Base-by-base conservation (phyloP, 2,888 invertebrate species). In the Lithophane leautieri region DNA sequence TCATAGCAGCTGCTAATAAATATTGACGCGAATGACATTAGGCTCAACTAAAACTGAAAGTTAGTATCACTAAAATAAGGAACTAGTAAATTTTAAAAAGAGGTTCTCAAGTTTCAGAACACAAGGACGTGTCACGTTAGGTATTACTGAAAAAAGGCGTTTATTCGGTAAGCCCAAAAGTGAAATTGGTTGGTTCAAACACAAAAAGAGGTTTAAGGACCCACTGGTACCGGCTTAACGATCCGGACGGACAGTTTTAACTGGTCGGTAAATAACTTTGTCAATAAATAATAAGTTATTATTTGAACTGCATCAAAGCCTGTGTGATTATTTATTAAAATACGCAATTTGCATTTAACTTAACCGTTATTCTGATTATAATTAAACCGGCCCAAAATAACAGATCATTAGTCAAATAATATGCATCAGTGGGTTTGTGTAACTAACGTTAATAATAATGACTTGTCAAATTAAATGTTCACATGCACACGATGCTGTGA, bases 391-490 rank as follows among this genome's bases (percentile, higher is more conserved):
- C 9, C 8, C 42, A 14, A 56, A n/a, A 16, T 50, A 63, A 12
- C 16, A 54, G n/a, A 28, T 47, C 12, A 47, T 54, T 40, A 70
- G 2, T 11, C 44, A 42, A 73, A 50, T 50, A 16, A 34, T 22
- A 42, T 44, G 63, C 81, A 81, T 73, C 63, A 14, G 22, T 25
- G 63, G 8, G 22, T 11, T 67, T 22, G 22, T 66, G 25, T 47
- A 16, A 6, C 16, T 16, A 34, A 22, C 66, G 9, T 66, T 28
- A 22, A 34, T 50, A 6, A 66, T 47, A 14, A 66, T 16, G 9
- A 9, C 8, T 28, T 22, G 4, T 22, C 14, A 66, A 28, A 19
- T 66, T 14, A 47, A 66, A 47, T 47, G 22, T 14, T 62, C 14
- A 11, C 7, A 22, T 34, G 11, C 12, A 22, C 14, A 62, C 40